Evolutionary conservation across 2,888 invertebrate species (phyloP), one percentile per base, ranked within the genome.

Genomic region (Heliconius erato): DNA sequence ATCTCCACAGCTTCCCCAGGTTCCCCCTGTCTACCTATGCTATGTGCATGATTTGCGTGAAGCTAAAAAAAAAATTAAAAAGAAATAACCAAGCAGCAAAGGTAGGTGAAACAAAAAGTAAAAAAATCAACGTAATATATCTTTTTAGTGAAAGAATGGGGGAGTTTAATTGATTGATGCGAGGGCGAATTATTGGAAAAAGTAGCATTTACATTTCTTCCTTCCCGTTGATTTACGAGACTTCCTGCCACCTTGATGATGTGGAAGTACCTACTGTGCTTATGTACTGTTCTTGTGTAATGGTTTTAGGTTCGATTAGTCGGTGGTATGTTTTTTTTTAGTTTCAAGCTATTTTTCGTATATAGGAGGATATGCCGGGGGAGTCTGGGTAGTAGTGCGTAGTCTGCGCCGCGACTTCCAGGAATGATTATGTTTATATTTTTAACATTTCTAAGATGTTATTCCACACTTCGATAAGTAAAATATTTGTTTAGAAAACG

Each of bases 141-240:
- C 74, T 82, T 79, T 84, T 84, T 77, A 82, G 78, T 74, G 72
- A 74, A 84, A 83, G 85, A 83, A 83, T 79, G 79, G 82, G 77
- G 79, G 85, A 85, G 85, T 87, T 90, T 90, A 88, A 88, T 88
- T 88, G 87, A 88, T 88, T 87, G 86, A 89, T 89, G 88, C 88
- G 87, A 90, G 85, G 88, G 88, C 84, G 85, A 84, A 82, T 86
- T 87, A 87, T 87, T 86, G 87, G 87, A 80, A 86, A 85, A 85
- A 83, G 85, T 85, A 84, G 85, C 85, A 86, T 86, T 86, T 87
- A 86, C 87, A 84, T 85, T 86, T 85, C 85, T 86, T 88, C 85
- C 83, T 82, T 82, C 81, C 80, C 83, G 79, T 85, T 87, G 87
- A 87, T 88, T 86, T 88, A 88, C 85, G 84, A 69, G 63, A 68